Evolutionary conservation across 2,113 vertebrate genomes (phyloP).

Genomic region (Cololabis saira): DNA sequence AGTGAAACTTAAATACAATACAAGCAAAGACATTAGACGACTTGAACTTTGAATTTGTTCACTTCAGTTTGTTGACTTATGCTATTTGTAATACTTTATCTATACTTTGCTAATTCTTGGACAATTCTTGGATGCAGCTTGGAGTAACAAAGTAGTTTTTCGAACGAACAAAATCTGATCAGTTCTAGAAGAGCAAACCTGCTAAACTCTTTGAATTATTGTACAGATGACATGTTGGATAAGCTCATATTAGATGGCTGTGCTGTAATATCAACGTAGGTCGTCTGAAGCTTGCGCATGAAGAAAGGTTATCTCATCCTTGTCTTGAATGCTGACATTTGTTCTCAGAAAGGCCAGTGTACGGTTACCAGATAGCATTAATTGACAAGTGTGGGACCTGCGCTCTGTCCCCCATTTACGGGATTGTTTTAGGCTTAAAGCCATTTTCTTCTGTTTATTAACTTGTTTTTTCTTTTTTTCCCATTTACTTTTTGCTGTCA

Average conservation of each 20-base stretch:
- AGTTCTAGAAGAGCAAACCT: constrained; percentile 6
- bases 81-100: too few relatives aligned
- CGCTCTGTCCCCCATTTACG: constrained; percentile 53
- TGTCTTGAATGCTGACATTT: constrained; percentile 81
- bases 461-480: not conserved
- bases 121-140: too few relatives aligned
- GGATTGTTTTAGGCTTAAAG: constrained; percentile 20
- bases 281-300: constrained; percentile 51
- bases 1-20: too few relatives aligned
- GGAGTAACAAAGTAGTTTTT: not conserved
- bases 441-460: constrained; percentile 28
- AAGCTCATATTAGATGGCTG: constrained; percentile 31
- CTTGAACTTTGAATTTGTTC: too few relatives aligned
- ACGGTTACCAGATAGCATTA: constrained; percentile 75
- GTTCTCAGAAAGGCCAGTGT: constrained; percentile 80
- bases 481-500: too few relatives aligned
- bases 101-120: too few relatives aligned
- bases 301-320: constrained; percentile 82
- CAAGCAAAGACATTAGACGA: too few relatives aligned
- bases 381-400: constrained; percentile 66
- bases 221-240: constrained; percentile 21
- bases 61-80: too few relatives aligned
- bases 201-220: constrained; percentile 18
- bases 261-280: constrained; percentile 42
- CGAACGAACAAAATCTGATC: not conserved